Percentiles rank a stretch among this genome's conserved stretches.
Evolutionary conservation across 2,888 invertebrate genomes (phyloP).

Genomic region (Dioctria rufipes): DNA sequence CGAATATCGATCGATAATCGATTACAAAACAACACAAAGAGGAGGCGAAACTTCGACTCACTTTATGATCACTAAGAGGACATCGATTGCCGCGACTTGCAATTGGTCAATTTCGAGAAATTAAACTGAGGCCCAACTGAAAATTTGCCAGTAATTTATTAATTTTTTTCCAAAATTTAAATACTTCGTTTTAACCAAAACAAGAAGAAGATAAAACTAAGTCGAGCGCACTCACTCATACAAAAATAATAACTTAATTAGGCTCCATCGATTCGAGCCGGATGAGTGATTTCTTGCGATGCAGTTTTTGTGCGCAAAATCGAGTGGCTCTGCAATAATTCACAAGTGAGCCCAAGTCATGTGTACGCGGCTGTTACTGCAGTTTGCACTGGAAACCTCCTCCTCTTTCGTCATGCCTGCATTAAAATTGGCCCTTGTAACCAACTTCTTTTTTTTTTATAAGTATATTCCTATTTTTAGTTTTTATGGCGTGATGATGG

Average conservation of each 20-base stretch:
- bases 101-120: slow-evolving; percentile 22
- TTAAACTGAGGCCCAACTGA: not conserved
- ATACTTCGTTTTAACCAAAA: not conserved
- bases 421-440: slow-evolving; percentile 12
- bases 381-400: slow-evolving; percentile 9
- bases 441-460: not conserved
- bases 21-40: not conserved
- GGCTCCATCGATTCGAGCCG: slow-evolving; percentile 23
- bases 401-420: not conserved
- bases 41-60: not conserved
- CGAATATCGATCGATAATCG: slow-evolving; percentile 31
- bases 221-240: not conserved
- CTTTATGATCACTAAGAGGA: slow-evolving; percentile 10
- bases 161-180: not conserved
- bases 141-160: slow-evolving; percentile 27
- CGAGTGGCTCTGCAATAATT: not conserved
- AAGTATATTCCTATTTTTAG: slow-evolving; percentile 19
- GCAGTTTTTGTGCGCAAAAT: not conserved
- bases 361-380: slow-evolving; percentile 18
- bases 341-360: slow-evolving; percentile 8
- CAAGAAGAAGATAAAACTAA: not conserved
- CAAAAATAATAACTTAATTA: slow-evolving; percentile 32
- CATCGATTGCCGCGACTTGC: slow-evolving; percentile 5
- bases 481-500: slow-evolving; percentile 50
- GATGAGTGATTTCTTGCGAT: slow-evolving; percentile 11